Percentiles rank a stretch among this genome's conserved stretches.
These are phyloP conservation scores for Noturus placidus DNA, from an alignment of 2,113 vertebrate species.

Conservation along the genomic window DNA sequence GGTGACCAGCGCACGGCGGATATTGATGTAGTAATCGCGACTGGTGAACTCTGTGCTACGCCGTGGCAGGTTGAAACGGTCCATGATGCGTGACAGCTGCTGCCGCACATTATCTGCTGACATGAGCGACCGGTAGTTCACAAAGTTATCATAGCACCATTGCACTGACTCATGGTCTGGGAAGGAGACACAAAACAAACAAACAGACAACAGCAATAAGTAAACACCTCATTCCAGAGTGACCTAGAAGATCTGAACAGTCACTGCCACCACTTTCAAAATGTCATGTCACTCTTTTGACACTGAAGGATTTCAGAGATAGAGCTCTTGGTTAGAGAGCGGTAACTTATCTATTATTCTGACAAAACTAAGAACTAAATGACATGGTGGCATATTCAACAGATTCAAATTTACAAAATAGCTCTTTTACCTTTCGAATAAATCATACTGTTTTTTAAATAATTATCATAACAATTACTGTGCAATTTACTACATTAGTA, in stretches of 20 bases:
- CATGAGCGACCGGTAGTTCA: constrained; percentile 99
- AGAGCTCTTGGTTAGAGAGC: not conserved
- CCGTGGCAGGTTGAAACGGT: constrained; percentile 97
- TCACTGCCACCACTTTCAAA: not conserved
- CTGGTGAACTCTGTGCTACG: constrained; percentile 99
- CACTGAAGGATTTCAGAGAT: constrained; percentile 1
- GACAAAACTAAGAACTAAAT: not conserved
- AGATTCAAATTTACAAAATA: not conserved
- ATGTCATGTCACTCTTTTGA: not conserved
- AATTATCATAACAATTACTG: not conserved
- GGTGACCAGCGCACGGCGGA: constrained; percentile 95
- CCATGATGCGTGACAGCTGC: constrained; percentile 99
- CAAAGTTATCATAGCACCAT: constrained; percentile 99
- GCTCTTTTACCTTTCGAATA: too few species aligned
- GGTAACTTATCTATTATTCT: not conserved
- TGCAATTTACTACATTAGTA: not conserved
- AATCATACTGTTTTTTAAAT: not conserved
- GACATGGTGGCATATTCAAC: not conserved
- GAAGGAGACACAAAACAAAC: constrained; percentile 29
- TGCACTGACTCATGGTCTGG: constrained; percentile 98
- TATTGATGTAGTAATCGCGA: constrained; percentile 99
- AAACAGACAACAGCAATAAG: constrained; percentile 34
- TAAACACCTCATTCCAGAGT: not conserved
- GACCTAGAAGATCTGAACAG: constrained; percentile 7
- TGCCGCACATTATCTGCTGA: constrained; percentile 99